Evolutionary conservation across 2,797 vertebrate genomes (phyloP).

Genomic region (Rhincodon typus): DNA sequence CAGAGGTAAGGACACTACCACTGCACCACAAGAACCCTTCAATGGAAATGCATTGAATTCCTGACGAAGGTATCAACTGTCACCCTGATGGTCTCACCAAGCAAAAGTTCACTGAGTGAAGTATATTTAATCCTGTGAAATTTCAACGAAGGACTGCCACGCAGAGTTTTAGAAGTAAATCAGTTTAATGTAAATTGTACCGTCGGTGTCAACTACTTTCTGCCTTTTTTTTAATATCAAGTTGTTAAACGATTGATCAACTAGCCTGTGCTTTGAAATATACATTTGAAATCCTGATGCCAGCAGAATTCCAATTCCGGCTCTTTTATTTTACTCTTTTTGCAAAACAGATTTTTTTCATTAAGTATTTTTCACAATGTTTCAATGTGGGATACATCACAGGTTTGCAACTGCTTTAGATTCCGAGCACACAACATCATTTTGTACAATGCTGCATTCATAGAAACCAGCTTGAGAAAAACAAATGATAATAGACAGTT

Average conservation of each 20-base stretch:
- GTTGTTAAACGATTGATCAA: neutral
- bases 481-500: slow-evolving; percentile 15
- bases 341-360: neutral
- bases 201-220: neutral
- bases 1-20: too few species aligned
- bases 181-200: neutral
- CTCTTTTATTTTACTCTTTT: neutral
- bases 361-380: neutral
- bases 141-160: neutral
- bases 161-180: neutral
- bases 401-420: slow-evolving; percentile 6
- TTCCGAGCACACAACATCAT: neutral
- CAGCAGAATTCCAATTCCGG: neutral
- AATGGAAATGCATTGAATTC: neutral
- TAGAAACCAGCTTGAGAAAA: neutral
- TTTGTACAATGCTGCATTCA: slow-evolving; percentile 1
- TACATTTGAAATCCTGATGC: neutral
- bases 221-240: neutral
- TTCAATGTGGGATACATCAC: neutral
- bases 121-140: neutral
- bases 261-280: neutral
- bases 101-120: neutral
- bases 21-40: too few species aligned
- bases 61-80: neutral
- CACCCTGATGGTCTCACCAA: too few species aligned